Conservation (phyloP, 1,140 invertebrate genomes). For the Nasonia longicornis region DNA sequence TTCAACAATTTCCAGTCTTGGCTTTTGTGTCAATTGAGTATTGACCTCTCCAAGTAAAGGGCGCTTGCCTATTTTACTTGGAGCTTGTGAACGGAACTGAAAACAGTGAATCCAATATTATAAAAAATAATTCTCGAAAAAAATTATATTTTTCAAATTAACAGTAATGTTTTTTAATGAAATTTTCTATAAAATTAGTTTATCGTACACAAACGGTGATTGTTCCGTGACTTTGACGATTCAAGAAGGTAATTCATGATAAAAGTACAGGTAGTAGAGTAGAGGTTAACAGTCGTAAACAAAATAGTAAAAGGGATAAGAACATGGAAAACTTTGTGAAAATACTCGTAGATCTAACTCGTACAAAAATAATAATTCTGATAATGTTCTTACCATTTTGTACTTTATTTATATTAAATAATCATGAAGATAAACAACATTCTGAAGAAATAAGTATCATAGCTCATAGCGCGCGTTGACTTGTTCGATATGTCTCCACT, state of each 20-base stretch:
- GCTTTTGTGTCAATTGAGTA: conserved; percentile 47
- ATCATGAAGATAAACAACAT: neutral
- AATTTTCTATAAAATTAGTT: neutral
- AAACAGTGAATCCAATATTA: neutral
- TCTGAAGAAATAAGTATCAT: neutral
- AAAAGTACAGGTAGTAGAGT: neutral
- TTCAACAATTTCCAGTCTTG: conserved; percentile 37
- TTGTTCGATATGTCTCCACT: neutral
- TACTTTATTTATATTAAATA: neutral
- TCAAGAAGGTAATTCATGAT: neutral
- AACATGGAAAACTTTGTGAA: neutral
- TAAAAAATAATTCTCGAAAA: too few species aligned
- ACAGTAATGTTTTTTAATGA: neutral
- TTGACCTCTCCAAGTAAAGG: conserved; percentile 60
- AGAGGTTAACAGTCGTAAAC: conserved; percentile 1
- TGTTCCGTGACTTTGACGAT: neutral
- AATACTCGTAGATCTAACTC: neutral
- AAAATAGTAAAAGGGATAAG: neutral
- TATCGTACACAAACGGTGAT: neutral
- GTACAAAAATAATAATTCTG: neutral
- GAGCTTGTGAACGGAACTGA: conserved; percentile 70
- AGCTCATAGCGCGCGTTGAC: conserved; percentile 4
- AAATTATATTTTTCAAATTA: neutral
- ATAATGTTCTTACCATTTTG: neutral
- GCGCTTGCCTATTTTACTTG: conserved; percentile 71